phyloP scores from a whole-genome alignment of 2,797 vertebrate species.

The Fratercula arctica region DNA sequence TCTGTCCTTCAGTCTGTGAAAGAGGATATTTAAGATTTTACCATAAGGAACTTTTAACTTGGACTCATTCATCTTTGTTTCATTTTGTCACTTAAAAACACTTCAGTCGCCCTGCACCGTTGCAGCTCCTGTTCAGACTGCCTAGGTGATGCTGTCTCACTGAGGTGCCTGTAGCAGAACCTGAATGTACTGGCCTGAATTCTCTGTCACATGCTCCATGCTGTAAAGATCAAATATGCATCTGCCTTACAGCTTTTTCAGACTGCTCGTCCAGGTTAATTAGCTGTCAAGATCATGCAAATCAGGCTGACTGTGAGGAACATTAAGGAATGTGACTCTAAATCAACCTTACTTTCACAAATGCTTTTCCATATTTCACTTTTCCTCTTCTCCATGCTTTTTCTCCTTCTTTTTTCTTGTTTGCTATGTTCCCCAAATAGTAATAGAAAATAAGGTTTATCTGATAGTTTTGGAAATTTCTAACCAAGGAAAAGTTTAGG shows the following conservation, averaged over 20 bases:
- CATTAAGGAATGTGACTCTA: neutral
- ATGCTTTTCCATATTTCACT: neutral
- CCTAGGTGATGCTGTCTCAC: neutral
- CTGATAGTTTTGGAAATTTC: neutral
- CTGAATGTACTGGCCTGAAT: neutral
- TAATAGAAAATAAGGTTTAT: neutral
- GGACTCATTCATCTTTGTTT: neutral
- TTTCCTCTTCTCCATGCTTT: neutral
- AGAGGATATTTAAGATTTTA: neutral
- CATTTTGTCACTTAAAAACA: neutral
- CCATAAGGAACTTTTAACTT: neutral
- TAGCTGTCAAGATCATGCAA: neutral
- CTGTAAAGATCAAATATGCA: neutral
- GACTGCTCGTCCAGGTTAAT: neutral
- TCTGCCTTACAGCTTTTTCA: neutral
- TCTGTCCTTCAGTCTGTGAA: neutral
- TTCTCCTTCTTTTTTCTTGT: neutral
- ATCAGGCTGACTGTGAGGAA: neutral
- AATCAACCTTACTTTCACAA: neutral
- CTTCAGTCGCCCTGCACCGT: neutral
- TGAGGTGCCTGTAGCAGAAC: neutral
- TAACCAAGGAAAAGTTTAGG: neutral
- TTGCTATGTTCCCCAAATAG: neutral
- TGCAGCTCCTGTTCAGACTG: neutral
- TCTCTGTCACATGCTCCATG: neutral